These are phyloP conservation scores for Aphis gossypii DNA, from an alignment of 1,140 invertebrate genomes.

Conservation along the genomic window DNA sequence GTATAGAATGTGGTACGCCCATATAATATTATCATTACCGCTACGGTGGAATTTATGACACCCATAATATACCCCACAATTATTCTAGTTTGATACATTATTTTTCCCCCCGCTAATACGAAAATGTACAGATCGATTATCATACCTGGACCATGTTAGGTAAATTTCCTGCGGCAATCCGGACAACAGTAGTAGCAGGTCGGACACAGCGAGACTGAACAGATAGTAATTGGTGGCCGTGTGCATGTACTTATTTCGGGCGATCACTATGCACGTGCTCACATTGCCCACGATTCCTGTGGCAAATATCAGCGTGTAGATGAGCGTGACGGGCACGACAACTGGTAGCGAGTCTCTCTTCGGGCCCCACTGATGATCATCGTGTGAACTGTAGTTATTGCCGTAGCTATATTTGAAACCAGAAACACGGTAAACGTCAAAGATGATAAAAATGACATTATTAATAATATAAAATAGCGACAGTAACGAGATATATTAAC, in stretches of 20 bases:
- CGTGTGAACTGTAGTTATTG: not conserved
- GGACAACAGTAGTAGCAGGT: conserved; percentile 83
- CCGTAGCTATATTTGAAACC: not conserved
- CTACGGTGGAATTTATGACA: not conserved
- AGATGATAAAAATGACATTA: too few relatives aligned
- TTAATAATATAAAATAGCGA: too few relatives aligned
- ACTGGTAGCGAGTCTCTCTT: conserved; percentile 74
- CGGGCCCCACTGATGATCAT: conserved; percentile 61
- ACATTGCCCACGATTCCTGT: conserved; percentile 89
- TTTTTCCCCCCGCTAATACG: not conserved
- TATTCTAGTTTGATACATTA: too few relatives aligned
- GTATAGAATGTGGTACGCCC: not conserved
- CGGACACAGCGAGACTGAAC: conserved; percentile 84
- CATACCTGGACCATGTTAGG: conserved; percentile 77
- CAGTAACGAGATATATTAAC: too few relatives aligned
- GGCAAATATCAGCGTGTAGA: conserved; percentile 85
- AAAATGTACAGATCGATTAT: not conserved
- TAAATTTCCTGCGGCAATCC: conserved; percentile 86
- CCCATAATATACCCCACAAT: not conserved
- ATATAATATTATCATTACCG: not conserved
- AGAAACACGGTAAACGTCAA: not conserved
- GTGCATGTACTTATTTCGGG: conserved; percentile 90
- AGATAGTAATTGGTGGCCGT: conserved; percentile 93
- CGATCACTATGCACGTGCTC: conserved; percentile 91
- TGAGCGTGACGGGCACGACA: conserved; percentile 78